Conservation (phyloP, 2,888 invertebrate species). For the Chaetogeoica ovagalla region DNA sequence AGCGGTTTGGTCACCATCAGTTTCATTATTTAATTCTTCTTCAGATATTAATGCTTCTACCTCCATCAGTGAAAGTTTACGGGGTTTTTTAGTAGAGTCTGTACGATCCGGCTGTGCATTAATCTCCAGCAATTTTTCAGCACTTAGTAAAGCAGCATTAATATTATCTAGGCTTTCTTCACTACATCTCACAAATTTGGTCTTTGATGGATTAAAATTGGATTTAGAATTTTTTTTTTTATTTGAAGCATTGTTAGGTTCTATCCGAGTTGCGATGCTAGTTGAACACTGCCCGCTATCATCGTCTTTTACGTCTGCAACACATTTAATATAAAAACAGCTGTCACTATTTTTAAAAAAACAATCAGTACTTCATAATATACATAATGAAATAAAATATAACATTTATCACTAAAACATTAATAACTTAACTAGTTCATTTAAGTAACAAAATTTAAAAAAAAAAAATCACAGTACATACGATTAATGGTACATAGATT, state of each 20-base stretch:
- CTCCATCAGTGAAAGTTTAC: not conserved
- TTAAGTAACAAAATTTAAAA: not conserved
- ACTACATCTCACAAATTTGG: not conserved
- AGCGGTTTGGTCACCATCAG: not conserved
- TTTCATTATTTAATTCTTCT: not conserved
- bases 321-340: constrained; percentile 19
- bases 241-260: not conserved
- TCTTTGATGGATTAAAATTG: not conserved
- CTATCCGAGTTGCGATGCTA: not conserved
- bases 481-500: not conserved
- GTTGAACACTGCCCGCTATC: not conserved
- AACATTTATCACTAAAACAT: not conserved
- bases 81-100: too few species aligned
- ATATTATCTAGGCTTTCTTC: constrained; percentile 17
- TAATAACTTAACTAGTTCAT: not conserved
- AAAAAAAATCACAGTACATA: not conserved
- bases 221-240: constrained; percentile 7
- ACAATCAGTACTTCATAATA: not conserved
- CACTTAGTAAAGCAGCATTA: not conserved
- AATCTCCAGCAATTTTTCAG: not conserved
- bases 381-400: not conserved
- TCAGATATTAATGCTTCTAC: not conserved
- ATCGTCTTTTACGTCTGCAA: constrained; percentile 17
- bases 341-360: constrained; percentile 21
- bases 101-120: not conserved